A percentile compares a stretch with the other conserved stretches of the same genome.
These are phyloP conservation scores for Chamaetylas fuelleborni DNA, from an alignment of 2,113 vertebrate genomes.

Conservation along the genomic window DNA sequence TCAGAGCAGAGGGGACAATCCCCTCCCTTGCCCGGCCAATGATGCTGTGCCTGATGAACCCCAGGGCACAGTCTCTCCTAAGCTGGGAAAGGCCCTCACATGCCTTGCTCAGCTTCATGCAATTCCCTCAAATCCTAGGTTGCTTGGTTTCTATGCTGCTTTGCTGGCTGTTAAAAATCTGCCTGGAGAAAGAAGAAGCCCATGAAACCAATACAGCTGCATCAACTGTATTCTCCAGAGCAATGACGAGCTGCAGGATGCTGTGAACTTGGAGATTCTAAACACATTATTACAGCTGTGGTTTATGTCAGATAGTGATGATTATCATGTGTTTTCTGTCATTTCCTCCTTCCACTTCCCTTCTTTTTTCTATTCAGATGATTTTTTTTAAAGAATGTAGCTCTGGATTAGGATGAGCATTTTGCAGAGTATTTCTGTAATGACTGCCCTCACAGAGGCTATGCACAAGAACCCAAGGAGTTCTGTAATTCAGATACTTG, in stretches of 20 bases:
- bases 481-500: background rate
- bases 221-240: background rate
- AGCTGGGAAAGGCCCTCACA: background rate
- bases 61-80: background rate
- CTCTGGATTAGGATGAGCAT: background rate
- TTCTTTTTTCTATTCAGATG: background rate
- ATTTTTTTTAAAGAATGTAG: background rate
- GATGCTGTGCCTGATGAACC: background rate
- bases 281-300: background rate
- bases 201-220: background rate
- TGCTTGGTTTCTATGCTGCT: background rate
- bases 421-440: background rate
- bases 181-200: background rate
- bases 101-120: background rate
- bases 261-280: background rate
- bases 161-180: background rate
- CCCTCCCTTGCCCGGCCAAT: rapidly evolving
- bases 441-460: background rate
- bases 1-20: background rate
- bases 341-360: background rate
- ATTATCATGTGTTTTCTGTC: background rate
- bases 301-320: background rate
- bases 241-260: background rate
- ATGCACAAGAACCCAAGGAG: background rate
- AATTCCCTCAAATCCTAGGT: background rate